A percentile compares a stretch with the other conserved stretches of the same genome.
Evolutionary conservation across 2,113 vertebrate genomes (phyloP).

Genomic region (Fregata magnificens): DNA sequence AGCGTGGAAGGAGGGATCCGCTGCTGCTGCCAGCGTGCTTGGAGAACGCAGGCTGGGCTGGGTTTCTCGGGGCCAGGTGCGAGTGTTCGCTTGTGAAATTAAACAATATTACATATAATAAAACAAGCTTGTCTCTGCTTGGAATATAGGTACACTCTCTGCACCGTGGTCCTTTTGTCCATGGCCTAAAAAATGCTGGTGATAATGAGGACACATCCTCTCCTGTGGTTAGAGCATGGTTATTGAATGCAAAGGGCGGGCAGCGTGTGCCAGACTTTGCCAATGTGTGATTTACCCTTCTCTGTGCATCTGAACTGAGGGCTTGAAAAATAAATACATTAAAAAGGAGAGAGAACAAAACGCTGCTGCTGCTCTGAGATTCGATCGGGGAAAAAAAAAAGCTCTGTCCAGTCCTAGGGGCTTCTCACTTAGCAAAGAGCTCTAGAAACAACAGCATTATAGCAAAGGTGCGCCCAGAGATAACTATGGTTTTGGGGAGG

Average conservation of each 20-base stretch:
- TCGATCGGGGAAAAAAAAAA: neutral
- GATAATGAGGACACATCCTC: neutral
- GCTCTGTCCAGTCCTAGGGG: neutral
- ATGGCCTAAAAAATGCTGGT: neutral
- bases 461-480: neutral
- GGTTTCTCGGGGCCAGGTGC: accelerated
- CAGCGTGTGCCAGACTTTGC: neutral
- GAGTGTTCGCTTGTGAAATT: neutral
- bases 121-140: neutral
- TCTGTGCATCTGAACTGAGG: neutral
- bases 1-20: neutral
- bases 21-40: neutral
- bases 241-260: neutral
- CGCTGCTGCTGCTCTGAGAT: neutral
- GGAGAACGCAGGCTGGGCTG: neutral
- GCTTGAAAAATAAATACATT: constrained; percentile 23
- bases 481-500: neutral
- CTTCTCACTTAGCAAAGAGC: neutral
- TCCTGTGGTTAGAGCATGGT: neutral
- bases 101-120: neutral
- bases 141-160: neutral
- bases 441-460: neutral
- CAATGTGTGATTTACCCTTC: neutral
- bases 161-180: neutral
- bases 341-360: constrained; percentile 16